Conservation (phyloP, 2,113 vertebrate species). For the Phalacrocorax brasilianus region DNA sequence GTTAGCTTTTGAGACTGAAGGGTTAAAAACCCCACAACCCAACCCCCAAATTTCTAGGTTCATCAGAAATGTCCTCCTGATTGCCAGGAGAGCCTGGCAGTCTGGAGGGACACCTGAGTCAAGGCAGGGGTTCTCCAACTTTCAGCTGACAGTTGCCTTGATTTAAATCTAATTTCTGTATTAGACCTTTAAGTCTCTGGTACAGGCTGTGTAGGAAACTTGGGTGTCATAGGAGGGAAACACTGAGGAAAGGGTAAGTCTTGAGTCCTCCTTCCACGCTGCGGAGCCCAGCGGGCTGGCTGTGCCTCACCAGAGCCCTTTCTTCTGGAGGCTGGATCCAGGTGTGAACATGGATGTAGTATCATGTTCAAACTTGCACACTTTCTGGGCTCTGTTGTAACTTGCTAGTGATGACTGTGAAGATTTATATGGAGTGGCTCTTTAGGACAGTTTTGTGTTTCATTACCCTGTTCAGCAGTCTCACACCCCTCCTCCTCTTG, state of each 20-base stretch:
- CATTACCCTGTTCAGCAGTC: background rate
- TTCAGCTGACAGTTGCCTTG: background rate
- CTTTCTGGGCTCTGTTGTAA: background rate
- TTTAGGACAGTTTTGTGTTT: background rate
- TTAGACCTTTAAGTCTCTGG: background rate
- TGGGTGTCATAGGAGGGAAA: background rate
- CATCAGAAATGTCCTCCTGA: background rate
- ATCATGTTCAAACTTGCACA: background rate
- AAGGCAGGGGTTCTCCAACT: background rate
- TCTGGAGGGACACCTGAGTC: background rate
- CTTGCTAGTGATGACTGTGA: background rate
- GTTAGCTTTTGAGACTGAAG: background rate
- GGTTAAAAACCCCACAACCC: background rate
- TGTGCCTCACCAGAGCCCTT: background rate
- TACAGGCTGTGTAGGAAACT: background rate
- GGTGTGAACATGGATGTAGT: background rate
- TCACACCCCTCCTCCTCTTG: background rate
- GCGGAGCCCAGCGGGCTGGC: background rate
- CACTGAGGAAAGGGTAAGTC: background rate
- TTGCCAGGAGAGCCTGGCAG: background rate
- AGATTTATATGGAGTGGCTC: background rate
- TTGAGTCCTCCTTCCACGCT: background rate
- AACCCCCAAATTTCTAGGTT: background rate
- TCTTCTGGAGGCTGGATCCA: background rate
- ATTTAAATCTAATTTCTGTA: background rate